phyloP scores from a whole-genome alignment of 2,888 invertebrate genomes.

The Spodoptera exigua region DNA sequence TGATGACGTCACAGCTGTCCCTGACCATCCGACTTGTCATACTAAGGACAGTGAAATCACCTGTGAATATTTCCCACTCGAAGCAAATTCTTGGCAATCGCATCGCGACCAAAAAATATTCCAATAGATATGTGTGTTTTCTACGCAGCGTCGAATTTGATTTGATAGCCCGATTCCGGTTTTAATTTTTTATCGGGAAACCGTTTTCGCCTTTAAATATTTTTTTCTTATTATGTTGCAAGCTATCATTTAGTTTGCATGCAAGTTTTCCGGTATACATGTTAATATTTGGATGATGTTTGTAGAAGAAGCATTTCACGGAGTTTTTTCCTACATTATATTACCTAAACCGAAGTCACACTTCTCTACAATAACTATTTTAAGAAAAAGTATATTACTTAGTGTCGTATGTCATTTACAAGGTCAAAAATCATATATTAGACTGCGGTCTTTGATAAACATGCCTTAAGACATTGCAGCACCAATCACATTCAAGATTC shows the following conservation, averaged over 20 bases:
- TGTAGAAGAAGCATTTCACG: too few relatives aligned
- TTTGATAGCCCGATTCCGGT: conserved; percentile 23
- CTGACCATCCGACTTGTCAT: conserved; percentile 27
- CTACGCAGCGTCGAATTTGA: background rate
- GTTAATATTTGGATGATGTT: too few relatives aligned
- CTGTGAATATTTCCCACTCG: conserved; percentile 35
- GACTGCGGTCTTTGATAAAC: too few relatives aligned
- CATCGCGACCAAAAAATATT: conserved; percentile 14
- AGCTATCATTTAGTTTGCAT: background rate
- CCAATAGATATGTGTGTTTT: conserved; percentile 2
- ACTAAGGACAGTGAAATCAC: conserved; percentile 26
- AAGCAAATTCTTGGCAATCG: conserved; percentile 40
- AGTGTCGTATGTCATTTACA: too few relatives aligned
- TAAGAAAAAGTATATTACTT: too few relatives aligned
- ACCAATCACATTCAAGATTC: too few relatives aligned
- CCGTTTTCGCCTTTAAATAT: background rate
- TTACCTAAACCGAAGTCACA: too few relatives aligned
- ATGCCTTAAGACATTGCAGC: too few relatives aligned
- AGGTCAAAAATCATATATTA: too few relatives aligned
- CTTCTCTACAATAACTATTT: too few relatives aligned
- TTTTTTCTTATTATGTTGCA: background rate
- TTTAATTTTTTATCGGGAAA: background rate
- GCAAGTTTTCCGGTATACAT: too few relatives aligned
- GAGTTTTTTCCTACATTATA: too few relatives aligned
- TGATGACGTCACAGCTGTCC: conserved; percentile 39